Evolutionary conservation across 2,888 invertebrate species (phyloP).

Genomic region (Agelastica alni): DNA sequence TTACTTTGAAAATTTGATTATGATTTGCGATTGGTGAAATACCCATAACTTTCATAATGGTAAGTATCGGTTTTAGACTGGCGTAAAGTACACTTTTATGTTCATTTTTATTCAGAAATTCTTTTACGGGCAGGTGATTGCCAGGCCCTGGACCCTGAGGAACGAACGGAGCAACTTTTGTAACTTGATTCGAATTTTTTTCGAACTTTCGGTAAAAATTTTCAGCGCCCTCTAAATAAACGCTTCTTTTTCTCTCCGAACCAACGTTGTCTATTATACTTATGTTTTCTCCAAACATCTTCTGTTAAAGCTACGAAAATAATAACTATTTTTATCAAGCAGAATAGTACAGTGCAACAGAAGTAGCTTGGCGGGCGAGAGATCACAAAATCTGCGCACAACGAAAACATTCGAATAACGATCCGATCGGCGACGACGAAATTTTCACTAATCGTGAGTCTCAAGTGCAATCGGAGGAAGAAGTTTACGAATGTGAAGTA

Average conservation of each 20-base stretch:
- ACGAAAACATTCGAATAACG: no score
- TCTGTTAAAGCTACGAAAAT: no score
- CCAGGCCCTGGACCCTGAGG: conserved; percentile 25
- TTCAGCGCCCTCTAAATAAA: conserved; percentile 48
- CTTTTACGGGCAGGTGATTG: conserved; percentile 27
- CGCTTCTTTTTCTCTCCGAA: conserved; percentile 36
- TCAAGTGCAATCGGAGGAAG: no score
- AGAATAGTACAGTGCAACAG: no score
- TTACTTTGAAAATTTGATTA: conserved; percentile 52
- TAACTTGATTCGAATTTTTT: conserved; percentile 34
- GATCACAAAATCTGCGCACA: no score
- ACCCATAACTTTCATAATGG: conserved; percentile 62
- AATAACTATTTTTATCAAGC: no score
- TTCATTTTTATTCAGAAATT: conserved; percentile 22
- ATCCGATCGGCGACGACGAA: no score
- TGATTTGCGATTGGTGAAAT: conserved; percentile 65
- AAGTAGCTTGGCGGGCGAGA: no score
- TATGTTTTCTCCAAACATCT: conserved; percentile 34
- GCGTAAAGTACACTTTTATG: conserved; percentile 39
- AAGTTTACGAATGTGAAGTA: no score
- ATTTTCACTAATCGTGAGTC: no score
- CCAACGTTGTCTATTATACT: conserved; percentile 25
- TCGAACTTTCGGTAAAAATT: conserved; percentile 36
- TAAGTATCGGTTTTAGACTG: conserved; percentile 57
- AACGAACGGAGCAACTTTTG: conserved; percentile 45